Conservation (phyloP, 2,797 vertebrate genomes). For the Macropodus opercularis region DNA sequence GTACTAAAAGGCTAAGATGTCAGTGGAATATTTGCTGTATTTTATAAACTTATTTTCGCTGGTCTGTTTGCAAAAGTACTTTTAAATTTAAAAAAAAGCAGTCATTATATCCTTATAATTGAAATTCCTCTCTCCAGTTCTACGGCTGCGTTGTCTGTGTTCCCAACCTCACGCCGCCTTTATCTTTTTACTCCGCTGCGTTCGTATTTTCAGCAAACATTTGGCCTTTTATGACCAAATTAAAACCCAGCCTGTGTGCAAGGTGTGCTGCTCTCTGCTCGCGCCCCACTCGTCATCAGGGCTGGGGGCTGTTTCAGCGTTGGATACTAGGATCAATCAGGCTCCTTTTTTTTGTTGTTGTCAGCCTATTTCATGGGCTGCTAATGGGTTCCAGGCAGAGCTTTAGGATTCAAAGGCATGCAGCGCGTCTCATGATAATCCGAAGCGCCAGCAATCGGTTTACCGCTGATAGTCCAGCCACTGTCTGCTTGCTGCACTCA, state of each 20-base stretch:
- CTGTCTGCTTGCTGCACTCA: conserved; percentile 48
- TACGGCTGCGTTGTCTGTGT: neutral
- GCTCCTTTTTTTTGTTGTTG: conserved; percentile 55
- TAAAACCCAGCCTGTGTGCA: conserved; percentile 40
- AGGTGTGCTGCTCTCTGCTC: conserved; percentile 47
- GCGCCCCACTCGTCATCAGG: conserved; percentile 66
- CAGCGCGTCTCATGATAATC: conserved; percentile 78
- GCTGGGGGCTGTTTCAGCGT: conserved; percentile 33
- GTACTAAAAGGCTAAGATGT: conserved; percentile 1
- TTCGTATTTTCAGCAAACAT: conserved; percentile 40
- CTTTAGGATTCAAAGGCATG: conserved; percentile 71
- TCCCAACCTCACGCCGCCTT: neutral
- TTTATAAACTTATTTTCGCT: neutral
- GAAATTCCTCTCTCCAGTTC: neutral
- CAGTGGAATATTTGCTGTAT: conserved; percentile 14
- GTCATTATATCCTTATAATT: conserved; percentile 26
- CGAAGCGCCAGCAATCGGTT: conserved; percentile 71
- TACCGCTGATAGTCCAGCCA: conserved; percentile 61
- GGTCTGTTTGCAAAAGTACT: conserved; percentile 1
- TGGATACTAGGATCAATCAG: conserved; percentile 73
- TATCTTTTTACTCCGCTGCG: conserved; percentile 1
- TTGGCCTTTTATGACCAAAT: conserved; percentile 39
- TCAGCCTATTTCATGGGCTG: conserved; percentile 69
- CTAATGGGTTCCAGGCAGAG: conserved; percentile 76
- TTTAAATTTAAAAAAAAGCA: conserved; percentile 6